Evolutionary conservation across 2,888 invertebrate genomes (phyloP).

Genomic region (Drosophila merina): DNA sequence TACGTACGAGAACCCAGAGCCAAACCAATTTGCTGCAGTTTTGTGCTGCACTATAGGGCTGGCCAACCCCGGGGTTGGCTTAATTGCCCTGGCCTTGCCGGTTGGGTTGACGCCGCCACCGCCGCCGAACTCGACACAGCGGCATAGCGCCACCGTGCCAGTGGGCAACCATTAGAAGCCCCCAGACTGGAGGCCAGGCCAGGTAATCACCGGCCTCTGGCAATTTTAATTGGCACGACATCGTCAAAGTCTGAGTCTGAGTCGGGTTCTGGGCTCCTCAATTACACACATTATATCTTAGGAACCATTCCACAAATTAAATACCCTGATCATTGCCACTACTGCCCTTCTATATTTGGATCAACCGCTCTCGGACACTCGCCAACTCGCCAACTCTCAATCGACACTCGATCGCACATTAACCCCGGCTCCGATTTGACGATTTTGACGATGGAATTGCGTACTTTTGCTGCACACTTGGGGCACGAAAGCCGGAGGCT

Average conservation of each 20-base stretch:
- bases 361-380: constrained; percentile 15
- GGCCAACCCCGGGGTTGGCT: constrained; percentile 43
- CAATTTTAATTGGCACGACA: constrained; percentile 73
- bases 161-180: constrained; percentile 45
- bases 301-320: constrained; percentile 35
- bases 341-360: constrained; percentile 35
- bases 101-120: constrained; percentile 58
- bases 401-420: constrained; percentile 47
- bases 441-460: constrained; percentile 39
- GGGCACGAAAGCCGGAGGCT: constrained; percentile 17
- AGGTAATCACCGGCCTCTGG: constrained; percentile 60
- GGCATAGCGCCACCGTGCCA: constrained; percentile 12
- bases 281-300: constrained; percentile 55
- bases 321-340: constrained; percentile 28
- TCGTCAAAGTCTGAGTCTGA: constrained; percentile 51
- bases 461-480: constrained; percentile 36
- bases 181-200: constrained; percentile 37
- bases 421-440: constrained; percentile 29
- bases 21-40: constrained; percentile 66
- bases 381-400: constrained; percentile 11
- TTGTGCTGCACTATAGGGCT: constrained; percentile 23
- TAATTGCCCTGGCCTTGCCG: constrained; percentile 47
- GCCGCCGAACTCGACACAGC: constrained; percentile 9
- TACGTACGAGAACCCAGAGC: constrained; percentile 27
- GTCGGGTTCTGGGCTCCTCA: constrained; percentile 50